These are phyloP conservation scores for Dallia pectoralis DNA, from an alignment of 2,797 vertebrate species.

Conservation along the genomic window DNA sequence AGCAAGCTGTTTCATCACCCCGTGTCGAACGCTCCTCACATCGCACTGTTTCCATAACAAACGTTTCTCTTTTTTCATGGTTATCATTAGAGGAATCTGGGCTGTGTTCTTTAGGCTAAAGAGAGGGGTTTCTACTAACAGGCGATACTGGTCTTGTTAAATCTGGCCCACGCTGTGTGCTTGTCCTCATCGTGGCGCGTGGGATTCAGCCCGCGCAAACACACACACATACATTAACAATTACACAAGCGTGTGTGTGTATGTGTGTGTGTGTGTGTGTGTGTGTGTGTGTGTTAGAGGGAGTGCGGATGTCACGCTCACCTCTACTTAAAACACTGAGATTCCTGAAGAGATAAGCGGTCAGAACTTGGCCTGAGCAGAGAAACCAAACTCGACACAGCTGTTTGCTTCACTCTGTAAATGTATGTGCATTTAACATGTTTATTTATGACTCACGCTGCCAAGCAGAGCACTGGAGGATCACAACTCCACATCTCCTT, in stretches of 20 bases:
- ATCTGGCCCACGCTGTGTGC: slow-evolving; percentile 12
- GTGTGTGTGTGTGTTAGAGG: too few species aligned
- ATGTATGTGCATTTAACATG: slow-evolving; percentile 14
- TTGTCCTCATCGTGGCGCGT: slow-evolving; percentile 16
- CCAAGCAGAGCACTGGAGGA: slow-evolving; percentile 20
- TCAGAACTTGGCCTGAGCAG: slow-evolving; percentile 17
- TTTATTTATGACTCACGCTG: slow-evolving; percentile 23
- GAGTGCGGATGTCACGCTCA: slow-evolving; percentile 37
- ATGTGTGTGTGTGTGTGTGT: slow-evolving; percentile 17
- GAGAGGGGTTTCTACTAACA: slow-evolving; percentile 37
- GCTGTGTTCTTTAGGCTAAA: slow-evolving; percentile 38
- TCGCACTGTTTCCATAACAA: slow-evolving; percentile 47
- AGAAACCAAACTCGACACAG: slow-evolving; percentile 16
- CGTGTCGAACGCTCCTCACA: slow-evolving; percentile 47
- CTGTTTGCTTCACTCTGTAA: slow-evolving; percentile 10
- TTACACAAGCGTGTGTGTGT: neutral
- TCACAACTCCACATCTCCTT: neutral
- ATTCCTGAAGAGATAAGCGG: slow-evolving; percentile 41
- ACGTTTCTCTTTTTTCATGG: slow-evolving; percentile 32
- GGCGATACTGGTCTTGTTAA: slow-evolving; percentile 25
- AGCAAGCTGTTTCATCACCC: slow-evolving; percentile 49
- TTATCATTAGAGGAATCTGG: slow-evolving; percentile 47
- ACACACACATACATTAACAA: slow-evolving; percentile 1
- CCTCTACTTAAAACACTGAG: slow-evolving; percentile 38
- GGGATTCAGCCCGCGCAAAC: neutral